Conservation (phyloP, 1,140 invertebrate species). For the Drosophila littoralis region DNA sequence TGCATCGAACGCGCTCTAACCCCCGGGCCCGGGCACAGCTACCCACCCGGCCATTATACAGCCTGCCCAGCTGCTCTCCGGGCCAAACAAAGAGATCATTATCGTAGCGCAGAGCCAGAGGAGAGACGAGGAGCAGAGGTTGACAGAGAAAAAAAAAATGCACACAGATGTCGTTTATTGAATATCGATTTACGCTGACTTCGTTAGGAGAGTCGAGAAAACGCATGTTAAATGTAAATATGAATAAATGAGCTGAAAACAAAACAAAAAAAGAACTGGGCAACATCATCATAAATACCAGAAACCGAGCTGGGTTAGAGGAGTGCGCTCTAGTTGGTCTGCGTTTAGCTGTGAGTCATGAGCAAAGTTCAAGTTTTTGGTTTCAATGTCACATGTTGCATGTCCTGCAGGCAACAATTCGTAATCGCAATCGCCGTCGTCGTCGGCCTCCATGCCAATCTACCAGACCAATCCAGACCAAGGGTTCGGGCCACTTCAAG, state of each 20-base stretch:
- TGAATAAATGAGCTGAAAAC: conserved; percentile 80
- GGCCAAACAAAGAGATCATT: conserved; percentile 75
- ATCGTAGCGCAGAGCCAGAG: conserved; percentile 46
- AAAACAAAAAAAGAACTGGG: background rate
- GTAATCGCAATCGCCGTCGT: conserved; percentile 19
- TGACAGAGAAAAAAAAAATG: conserved; percentile 65
- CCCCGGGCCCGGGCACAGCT: conserved; percentile 10
- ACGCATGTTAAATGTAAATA: conserved; percentile 83
- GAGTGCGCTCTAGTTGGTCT: background rate
- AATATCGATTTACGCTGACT: conserved; percentile 82
- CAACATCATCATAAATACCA: conserved; percentile 52
- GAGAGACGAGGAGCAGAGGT: conserved; percentile 9
- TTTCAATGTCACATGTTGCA: conserved; percentile 82
- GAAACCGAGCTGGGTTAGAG: conserved; percentile 11
- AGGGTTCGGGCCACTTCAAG: conserved; percentile 69
- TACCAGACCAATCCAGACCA: background rate
- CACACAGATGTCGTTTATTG: conserved; percentile 83
- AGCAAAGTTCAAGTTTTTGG: conserved; percentile 45
- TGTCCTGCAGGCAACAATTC: conserved; percentile 60
- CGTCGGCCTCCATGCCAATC: background rate
- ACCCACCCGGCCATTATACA: conserved; percentile 42
- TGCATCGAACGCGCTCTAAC: conserved; percentile 55
- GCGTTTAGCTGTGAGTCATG: conserved; percentile 29
- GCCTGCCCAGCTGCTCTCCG: conserved; percentile 23
- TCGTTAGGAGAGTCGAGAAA: conserved; percentile 62